Conservation (phyloP, 1,140 invertebrate genomes). For the Lepidurus packardi region DNA sequence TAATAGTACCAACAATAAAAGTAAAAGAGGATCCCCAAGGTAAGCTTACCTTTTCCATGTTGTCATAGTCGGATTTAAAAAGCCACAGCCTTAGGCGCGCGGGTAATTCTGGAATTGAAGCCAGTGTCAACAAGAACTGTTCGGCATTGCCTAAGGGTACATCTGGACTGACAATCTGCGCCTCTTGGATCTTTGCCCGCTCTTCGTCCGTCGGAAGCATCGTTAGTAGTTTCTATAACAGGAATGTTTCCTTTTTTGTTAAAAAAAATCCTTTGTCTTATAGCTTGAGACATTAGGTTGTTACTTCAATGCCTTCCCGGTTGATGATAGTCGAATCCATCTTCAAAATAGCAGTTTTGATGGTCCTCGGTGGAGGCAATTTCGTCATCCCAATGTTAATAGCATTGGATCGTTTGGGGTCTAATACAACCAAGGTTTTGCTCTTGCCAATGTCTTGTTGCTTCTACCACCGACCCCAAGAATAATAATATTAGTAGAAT, state of each 20-base stretch:
- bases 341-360: slow-evolving; percentile 97
- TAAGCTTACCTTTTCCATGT: slow-evolving; percentile 71
- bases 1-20: slow-evolving; percentile 6
- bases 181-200: slow-evolving; percentile 90
- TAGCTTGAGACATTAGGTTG: background rate
- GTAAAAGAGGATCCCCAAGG: background rate
- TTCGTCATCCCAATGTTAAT: slow-evolving; percentile 99
- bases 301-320: slow-evolving; percentile 89
- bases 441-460: slow-evolving; percentile 88
- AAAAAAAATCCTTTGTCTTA: background rate
- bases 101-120: slow-evolving; percentile 90
- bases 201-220: slow-evolving; percentile 98
- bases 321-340: slow-evolving; percentile 99
- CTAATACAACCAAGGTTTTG: slow-evolving; percentile 91
- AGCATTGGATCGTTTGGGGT: slow-evolving; percentile 95
- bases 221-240: slow-evolving; percentile 77
- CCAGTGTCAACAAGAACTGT: slow-evolving; percentile 91
- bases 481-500: slow-evolving; percentile 17
- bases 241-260: background rate
- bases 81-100: slow-evolving; percentile 95
- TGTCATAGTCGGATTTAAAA: slow-evolving; percentile 97
- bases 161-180: slow-evolving; percentile 87
- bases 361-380: slow-evolving; percentile 90
- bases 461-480: slow-evolving; percentile 57
- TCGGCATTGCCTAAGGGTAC: slow-evolving; percentile 94